Base-by-base conservation (phyloP, 2,113 vertebrate genomes). In the Protobothrops mucrosquamatus region DNA sequence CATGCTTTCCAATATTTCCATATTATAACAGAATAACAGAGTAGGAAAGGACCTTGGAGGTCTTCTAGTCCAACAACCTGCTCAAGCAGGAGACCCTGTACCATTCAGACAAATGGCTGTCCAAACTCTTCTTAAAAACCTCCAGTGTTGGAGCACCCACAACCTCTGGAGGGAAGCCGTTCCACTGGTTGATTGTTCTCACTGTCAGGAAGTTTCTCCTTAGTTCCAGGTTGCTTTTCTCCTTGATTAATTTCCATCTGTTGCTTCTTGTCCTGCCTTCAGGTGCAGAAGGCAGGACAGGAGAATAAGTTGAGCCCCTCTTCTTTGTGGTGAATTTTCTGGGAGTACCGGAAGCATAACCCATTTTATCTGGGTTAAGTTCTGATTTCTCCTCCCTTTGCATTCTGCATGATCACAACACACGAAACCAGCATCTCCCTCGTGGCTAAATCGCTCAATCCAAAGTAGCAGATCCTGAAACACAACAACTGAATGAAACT, bases 91-190 rank as follows among this genome's bases (percentile, higher is more conserved):
- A 64, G 61, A n/a, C 61, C 61, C 61, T 64, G 2, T 0, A 2
- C 64, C 29, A n/a, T n/a, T n/a, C 64, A 69, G 64, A n/a, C 12
- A 69, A 34, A 5, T 15, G 29, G 64, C 29, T 2, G 64, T 18
- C 64, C 12, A 18, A 2, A n/a, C 29, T 34, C 29, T 69, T 34
- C 29, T 69, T 69, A 15, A 69, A 69, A 34, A 29, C 4, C 29
- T 69, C 64, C 64, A 15, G 29, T n/a, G 29, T 34, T 15, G 29
- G 29, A 11, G 64, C 4, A 2, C 2, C 12, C 29, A 69, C 12
- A 34, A 69, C 0, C 6, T 69, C 64, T 69, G 29, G 64, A 6
- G 12, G 64, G 4, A 6, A 4, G 11, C 0, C 0, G 0, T 1
- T 34, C 64, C 64, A 15, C 12, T 34, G 64, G 12, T 69, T 6